A percentile compares a stretch with the other conserved stretches of the same genome.
Conservation (phyloP, 2,113 vertebrate species). For the Cynocephalus volans region DNA sequence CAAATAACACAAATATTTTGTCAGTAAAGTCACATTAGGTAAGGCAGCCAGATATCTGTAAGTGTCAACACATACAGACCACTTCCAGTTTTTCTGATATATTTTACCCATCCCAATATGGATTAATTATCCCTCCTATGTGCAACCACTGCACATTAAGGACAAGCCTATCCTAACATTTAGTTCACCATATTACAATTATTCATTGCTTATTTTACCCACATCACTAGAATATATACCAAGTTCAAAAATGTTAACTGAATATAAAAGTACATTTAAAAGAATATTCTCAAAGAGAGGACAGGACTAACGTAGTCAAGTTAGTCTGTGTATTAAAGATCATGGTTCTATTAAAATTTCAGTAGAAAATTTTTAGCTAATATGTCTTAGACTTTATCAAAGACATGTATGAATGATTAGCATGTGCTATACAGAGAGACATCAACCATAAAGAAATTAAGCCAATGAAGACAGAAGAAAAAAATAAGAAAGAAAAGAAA, state of each 20-base stretch:
- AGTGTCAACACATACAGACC: background rate
- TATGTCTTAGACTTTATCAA: background rate
- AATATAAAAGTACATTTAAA: background rate
- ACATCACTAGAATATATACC: background rate
- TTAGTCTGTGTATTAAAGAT: background rate
- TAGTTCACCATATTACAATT: background rate
- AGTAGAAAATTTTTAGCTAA: background rate
- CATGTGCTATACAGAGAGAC: background rate
- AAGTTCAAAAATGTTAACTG: background rate
- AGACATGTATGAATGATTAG: background rate
- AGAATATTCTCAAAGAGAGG: background rate
- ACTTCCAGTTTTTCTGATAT: background rate
- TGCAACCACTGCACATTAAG: background rate
- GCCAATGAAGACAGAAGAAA: background rate
- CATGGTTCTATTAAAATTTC: background rate
- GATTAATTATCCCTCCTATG: background rate
- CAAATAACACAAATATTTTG: background rate
- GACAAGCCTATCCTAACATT: background rate
- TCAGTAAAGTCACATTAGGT: background rate
- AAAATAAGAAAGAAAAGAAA: background rate
- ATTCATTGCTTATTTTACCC: background rate
- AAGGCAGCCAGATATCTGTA: background rate
- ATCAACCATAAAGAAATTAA: background rate
- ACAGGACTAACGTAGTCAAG: background rate
- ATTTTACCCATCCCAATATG: background rate